These are phyloP conservation scores for Brachionus manjavacas DNA, from an alignment of 1,140 invertebrate species.

Conservation along the genomic window DNA sequence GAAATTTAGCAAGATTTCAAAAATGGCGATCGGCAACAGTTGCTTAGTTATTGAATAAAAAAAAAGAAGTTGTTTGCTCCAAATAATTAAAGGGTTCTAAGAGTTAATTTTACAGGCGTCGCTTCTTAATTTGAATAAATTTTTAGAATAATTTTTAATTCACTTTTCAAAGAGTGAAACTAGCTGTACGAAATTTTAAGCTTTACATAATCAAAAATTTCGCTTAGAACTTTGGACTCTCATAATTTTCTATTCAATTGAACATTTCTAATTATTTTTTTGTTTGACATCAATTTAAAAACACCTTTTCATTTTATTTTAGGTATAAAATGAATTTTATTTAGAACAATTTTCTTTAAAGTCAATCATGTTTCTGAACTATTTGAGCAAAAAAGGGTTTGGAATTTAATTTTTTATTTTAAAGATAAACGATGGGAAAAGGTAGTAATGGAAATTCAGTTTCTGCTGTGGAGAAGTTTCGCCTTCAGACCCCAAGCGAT, in stretches of 20 bases:
- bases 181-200: neutral
- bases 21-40: neutral
- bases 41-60: neutral
- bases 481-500: neutral
- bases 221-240: neutral
- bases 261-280: neutral
- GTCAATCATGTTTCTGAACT: neutral
- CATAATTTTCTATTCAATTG: neutral
- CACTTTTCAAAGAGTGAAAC: neutral
- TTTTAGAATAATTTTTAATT: neutral
- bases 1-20: neutral
- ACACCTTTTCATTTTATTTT: neutral
- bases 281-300: neutral
- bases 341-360: neutral
- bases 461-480: neutral
- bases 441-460: neutral
- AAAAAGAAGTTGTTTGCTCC: neutral
- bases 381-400: neutral
- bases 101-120: neutral
- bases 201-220: neutral
- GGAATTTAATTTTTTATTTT: neutral
- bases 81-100: neutral
- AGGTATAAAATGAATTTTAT: too few relatives aligned
- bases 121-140: neutral
- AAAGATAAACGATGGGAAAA: conserved; percentile 8